phyloP scores from a whole-genome alignment of 2,113 vertebrate species.

The Rutilus rutilus region DNA sequence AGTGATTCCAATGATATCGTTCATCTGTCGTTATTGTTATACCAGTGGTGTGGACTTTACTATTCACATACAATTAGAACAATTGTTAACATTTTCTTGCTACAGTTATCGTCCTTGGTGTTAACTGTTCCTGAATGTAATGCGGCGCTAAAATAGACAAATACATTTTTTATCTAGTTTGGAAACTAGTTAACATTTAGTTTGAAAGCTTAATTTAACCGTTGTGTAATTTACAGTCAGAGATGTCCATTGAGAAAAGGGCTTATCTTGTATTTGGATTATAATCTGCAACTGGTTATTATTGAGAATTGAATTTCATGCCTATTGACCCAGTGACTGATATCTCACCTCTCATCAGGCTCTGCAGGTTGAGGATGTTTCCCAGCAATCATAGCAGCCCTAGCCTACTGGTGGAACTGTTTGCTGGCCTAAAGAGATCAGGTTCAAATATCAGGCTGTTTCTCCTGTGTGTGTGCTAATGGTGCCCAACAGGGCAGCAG shows the following conservation, averaged over 20 bases:
- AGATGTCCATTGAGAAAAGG: neutral
- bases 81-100: too few relatives aligned
- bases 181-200: neutral
- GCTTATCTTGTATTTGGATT: conserved; percentile 2
- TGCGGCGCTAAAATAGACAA: conserved; percentile 49
- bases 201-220: neutral
- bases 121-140: conserved; percentile 53
- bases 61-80: neutral
- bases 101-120: neutral
- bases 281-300: neutral
- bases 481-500: conserved; percentile 37
- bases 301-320: neutral
- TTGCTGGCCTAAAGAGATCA: neutral
- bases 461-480: conserved; percentile 31
- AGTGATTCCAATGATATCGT: neutral
- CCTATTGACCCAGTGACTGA: neutral
- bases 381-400: neutral
- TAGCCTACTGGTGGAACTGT: neutral
- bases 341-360: neutral
- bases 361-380: neutral
- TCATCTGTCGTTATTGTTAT: neutral
- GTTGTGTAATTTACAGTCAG: neutral
- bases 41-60: neutral
- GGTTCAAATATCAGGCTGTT: neutral
- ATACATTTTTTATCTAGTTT: conserved; percentile 60